Evolutionary conservation across 2,888 invertebrate species (phyloP), one percentile per base, ranked within the genome.

Genomic region (Horisme vitalbata): DNA sequence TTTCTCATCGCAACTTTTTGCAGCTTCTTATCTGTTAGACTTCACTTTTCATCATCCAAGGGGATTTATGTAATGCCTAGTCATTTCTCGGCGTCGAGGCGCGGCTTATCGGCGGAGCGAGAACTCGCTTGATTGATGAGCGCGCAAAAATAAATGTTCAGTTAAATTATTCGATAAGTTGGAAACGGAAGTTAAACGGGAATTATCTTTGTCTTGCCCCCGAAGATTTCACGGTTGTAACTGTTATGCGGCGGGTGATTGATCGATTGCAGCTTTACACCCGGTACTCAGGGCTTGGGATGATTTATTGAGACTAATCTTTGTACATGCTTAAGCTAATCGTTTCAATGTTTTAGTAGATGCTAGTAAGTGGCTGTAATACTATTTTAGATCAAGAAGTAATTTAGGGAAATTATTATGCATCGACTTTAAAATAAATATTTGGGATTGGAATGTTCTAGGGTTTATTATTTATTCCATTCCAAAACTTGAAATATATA

Each of bases 161-260:
- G 86, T 90, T 90, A 90, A 90, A 90, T 90, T 90, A 90, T 90
- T 90, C 90, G 90, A 90, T 90, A 90, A 90, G 90, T 90, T 90
- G 85, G 81, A 87, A 90, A 89, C 88, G 90, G 88, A 90, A 90
- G 90, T 90, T 90, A 90, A 90, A 89, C 86, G 88, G 85, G 89
- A 89, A 90, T 90, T 90, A 90, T 90, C 90, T 90, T 88, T 88
- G 89, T 88, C 86, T 86, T 87, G 84, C 85, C 85, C 83, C 79
- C 70, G 75, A 86, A 86, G 84, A 87, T 79, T 84, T 83, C 76
- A 81, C 79, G 83, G 85, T 79, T 83, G 84, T 83, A 84, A 74
- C 82, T 83, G 82, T 84, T 83, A 83, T 85, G 81, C 76, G 75
- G 71, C 68, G 71, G 64, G 83, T 86, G 87, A 88, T 87, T 86